Percentiles rank a stretch among this genome's conserved stretches.
These are phyloP conservation scores for Orchesella cincta DNA, from an alignment of 1,140 invertebrate species.

Conservation along the genomic window DNA sequence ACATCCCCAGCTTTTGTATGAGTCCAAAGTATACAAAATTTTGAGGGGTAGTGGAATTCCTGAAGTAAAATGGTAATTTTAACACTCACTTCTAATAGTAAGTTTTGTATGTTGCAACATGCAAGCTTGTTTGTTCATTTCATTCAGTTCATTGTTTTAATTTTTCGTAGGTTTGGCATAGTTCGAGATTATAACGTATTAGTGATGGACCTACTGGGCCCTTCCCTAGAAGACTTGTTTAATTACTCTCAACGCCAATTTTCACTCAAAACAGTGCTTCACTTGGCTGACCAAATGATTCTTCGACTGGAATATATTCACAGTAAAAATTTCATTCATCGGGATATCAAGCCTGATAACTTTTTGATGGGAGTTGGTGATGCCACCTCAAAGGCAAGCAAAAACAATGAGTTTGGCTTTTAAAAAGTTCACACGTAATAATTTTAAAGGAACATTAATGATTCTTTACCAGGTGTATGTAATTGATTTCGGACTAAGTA, in stretches of 20 bases:
- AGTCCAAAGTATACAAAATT: constrained; percentile 28
- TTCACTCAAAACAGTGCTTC: constrained; percentile 68
- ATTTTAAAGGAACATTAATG: background rate
- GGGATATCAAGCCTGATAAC: constrained; percentile 66
- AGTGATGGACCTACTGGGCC: constrained; percentile 68
- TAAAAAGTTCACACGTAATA: too few species aligned
- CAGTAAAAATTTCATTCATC: constrained; percentile 67
- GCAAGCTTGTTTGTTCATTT: too few species aligned
- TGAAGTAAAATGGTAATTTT: constrained; percentile 28
- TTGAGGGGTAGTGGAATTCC: constrained; percentile 19
- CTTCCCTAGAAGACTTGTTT: constrained; percentile 67
- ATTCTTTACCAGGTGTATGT: constrained; percentile 58
- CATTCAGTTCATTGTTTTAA: too few species aligned
- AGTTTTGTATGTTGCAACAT: too few species aligned
- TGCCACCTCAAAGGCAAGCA: constrained; percentile 56
- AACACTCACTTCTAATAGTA: too few species aligned
- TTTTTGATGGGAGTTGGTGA: constrained; percentile 63
- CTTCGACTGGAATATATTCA: constrained; percentile 65
- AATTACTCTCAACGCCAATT: constrained; percentile 67
- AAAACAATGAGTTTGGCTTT: background rate
- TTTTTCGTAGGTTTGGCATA: too few species aligned
- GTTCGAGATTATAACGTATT: constrained; percentile 49
- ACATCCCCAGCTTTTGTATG: constrained; percentile 22
- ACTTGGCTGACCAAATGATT: constrained; percentile 64
- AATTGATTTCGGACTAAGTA: constrained; percentile 69